These are phyloP conservation scores for Percopsis transmontana DNA, from an alignment of 2,113 vertebrate species.

Conservation along the genomic window DNA sequence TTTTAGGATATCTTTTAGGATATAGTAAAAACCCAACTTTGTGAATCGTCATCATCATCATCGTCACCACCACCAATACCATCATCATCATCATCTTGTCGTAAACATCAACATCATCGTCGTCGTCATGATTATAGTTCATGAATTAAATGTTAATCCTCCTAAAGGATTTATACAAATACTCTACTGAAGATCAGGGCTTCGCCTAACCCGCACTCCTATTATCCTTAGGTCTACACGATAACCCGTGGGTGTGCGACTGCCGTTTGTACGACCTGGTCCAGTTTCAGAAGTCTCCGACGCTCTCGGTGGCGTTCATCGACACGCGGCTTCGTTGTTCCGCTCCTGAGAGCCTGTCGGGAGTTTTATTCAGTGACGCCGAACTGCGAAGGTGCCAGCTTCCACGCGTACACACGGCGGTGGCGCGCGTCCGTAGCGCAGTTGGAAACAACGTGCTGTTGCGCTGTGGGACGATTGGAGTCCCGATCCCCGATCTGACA, in stretches of 20 bases:
- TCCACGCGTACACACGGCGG: constrained; percentile 84
- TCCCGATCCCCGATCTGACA: constrained; percentile 89
- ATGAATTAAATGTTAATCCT: constrained; percentile 68
- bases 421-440: constrained; percentile 85
- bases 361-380: constrained; percentile 87
- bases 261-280: constrained; percentile 93
- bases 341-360: constrained; percentile 85
- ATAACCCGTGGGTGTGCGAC: constrained; percentile 97
- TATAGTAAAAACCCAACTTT: background rate
- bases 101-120: constrained; percentile 37
- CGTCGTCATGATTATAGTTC: constrained; percentile 61
- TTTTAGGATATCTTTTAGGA: background rate
- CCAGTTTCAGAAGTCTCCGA: constrained; percentile 86
- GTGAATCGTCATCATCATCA: constrained; percentile 27
- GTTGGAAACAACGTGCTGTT: constrained; percentile 89
- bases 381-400: constrained; percentile 89
- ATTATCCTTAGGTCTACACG: constrained; percentile 87
- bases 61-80: constrained; percentile 19
- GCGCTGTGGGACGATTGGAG: constrained; percentile 88
- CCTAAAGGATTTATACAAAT: constrained; percentile 61
- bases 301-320: constrained; percentile 86
- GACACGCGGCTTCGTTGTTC: constrained; percentile 87
- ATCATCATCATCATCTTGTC: constrained; percentile 8
- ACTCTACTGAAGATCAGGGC: too few species aligned
- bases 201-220: constrained; percentile 6